phyloP scores from a whole-genome alignment of 1,140 invertebrate genomes.

The Bombus difficillimus region DNA sequence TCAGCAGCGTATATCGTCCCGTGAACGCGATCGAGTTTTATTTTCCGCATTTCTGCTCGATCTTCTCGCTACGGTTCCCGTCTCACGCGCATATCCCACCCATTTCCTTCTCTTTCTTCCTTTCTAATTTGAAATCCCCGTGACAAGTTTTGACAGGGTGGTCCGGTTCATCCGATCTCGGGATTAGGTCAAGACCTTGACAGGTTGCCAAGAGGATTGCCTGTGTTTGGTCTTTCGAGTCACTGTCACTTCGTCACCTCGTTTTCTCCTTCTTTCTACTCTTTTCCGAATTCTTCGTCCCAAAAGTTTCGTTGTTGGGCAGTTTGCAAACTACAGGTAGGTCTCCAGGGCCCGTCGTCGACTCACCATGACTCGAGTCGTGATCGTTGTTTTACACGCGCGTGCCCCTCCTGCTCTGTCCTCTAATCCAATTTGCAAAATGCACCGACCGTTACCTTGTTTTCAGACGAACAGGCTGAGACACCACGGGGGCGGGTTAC shows the following conservation, averaged over 20 bases:
- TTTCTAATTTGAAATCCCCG: neutral
- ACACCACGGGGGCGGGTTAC: conserved; percentile 1
- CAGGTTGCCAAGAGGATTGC: conserved; percentile 41
- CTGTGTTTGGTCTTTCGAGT: conserved; percentile 31
- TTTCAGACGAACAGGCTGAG: neutral
- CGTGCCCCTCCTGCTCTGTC: neutral
- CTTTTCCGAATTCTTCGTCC: too few species aligned
- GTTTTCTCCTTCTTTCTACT: neutral
- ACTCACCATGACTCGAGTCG: conserved; percentile 11
- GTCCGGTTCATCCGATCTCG: conserved; percentile 44
- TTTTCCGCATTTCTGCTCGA: too few species aligned
- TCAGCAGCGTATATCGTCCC: neutral
- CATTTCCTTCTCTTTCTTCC: neutral
- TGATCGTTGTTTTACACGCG: conserved; percentile 44
- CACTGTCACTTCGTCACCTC: conserved; percentile 47
- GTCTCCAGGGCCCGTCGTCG: neutral
- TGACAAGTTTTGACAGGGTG: conserved; percentile 60
- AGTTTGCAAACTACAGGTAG: conserved; percentile 41
- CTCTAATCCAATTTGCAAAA: conserved; percentile 54
- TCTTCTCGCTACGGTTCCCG: neutral
- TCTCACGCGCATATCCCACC: neutral
- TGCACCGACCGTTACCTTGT: conserved; percentile 32
- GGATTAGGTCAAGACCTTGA: conserved; percentile 46
- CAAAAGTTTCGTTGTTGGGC: neutral
- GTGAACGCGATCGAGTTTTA: neutral